A percentile compares a stretch with the other conserved stretches of the same genome.
phyloP scores from a whole-genome alignment of 1,140 invertebrate species.

The Atta texana region DNA sequence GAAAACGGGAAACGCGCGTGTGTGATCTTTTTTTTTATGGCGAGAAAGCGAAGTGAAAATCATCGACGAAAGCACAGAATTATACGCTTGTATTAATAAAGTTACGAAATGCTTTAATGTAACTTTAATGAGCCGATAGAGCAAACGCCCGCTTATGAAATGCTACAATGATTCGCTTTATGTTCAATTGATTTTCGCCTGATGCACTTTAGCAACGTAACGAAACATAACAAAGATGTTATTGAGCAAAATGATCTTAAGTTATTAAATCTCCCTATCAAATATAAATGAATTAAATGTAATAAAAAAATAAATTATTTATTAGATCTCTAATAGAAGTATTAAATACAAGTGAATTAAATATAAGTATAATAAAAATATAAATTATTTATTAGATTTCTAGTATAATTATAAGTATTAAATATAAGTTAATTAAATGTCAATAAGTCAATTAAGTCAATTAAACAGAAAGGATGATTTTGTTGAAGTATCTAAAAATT shows the following conservation, averaged over 20 bases:
- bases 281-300: neutral
- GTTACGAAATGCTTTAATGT: slow-evolving; percentile 55
- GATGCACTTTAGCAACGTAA: slow-evolving; percentile 12
- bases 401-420: neutral
- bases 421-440: neutral
- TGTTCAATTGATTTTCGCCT: neutral
- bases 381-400: neutral
- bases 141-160: slow-evolving; percentile 29
- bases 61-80: slow-evolving; percentile 51
- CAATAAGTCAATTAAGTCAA: too few species aligned
- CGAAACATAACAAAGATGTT: neutral
- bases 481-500: too few species aligned
- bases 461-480: too few species aligned
- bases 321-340: too few species aligned
- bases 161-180: neutral
- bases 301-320: neutral
- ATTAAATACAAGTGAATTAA: neutral
- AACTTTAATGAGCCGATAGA: slow-evolving; percentile 43
- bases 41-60: slow-evolving; percentile 62
- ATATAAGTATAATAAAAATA: neutral
- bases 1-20: slow-evolving; percentile 40
- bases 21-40: neutral
- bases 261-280: neutral
- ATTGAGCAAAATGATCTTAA: neutral
- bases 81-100: slow-evolving; percentile 45